Evolutionary conservation across 2,797 vertebrate genomes (phyloP), one percentile per base, ranked within the genome.

Genomic region (Micrastur ruficollis): DNA sequence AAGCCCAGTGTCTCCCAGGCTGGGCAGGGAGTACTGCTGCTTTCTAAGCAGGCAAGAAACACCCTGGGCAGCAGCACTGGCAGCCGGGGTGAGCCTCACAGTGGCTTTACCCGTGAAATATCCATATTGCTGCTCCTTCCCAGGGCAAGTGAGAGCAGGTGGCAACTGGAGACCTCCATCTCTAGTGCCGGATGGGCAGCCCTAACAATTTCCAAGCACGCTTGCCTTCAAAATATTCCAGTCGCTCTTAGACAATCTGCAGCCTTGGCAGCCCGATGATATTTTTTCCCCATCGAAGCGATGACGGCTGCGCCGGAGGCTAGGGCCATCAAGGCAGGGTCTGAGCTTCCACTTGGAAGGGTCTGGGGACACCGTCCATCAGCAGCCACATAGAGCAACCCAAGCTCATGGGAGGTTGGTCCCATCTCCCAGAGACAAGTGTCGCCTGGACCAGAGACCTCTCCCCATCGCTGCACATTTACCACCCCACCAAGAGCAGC

Each of bases 251-350:
- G 52, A 52, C 42, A 46, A 2, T 72, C 82, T 53, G 31, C 66
- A 75, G 86, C 68, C 52, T 32, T 31, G 53, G 46, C 78, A 81
- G n/a, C 62, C 38, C 9, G 20, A 18, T 11, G 40, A 2, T 46
- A 13, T 44, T 61, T 68, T n/a, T 44, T 78, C 36, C 32, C 32
- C 18, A 38, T n/a, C 1, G 2, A 44, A 71, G 65, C 1, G 4
- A 22, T 13, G 56, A 32, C 1, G 25, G 29, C 55, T 12, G 17
- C 2, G 2, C 12, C 2, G 7, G 34, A 19, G 56, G 17, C 2
- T 2, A 34, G 34, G 56, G 55, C 22, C 31, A 16, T 32, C 14
- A 0, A 29, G 50, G 50, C 29, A 34, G 61, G 71, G 44, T 7
- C 61, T 49, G 50, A 40, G 34, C 29, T 74, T 65, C 50, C 5